A percentile compares a stretch with the other conserved stretches of the same genome.
These are phyloP conservation scores for Turritopsis rubra DNA, from an alignment of 30 jellyfish, hydroid and myxozoan species.

Conservation along the genomic window DNA sequence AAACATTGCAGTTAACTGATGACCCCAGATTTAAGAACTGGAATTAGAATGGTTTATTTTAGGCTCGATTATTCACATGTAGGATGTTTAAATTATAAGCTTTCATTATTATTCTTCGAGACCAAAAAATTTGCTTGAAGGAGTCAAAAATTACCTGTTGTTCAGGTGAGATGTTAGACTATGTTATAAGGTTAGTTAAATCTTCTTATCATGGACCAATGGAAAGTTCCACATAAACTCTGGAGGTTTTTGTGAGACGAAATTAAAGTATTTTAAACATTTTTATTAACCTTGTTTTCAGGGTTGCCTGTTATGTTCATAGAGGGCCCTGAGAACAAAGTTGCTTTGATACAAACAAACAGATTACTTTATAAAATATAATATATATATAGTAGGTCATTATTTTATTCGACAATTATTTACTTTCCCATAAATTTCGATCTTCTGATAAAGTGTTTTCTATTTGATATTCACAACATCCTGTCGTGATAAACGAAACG, in stretches of 20 bases:
- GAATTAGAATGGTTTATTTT: conserved; percentile 48
- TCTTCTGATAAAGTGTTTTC: neutral
- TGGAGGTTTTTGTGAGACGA: conserved; percentile 10
- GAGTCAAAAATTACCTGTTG: neutral
- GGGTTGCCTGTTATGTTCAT: neutral
- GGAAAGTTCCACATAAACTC: too few relatives aligned
- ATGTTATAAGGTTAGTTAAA: too few relatives aligned
- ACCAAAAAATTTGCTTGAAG: too few relatives aligned
- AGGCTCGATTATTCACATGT: neutral
- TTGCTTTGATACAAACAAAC: neutral
- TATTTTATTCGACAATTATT: neutral
- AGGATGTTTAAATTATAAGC: neutral
- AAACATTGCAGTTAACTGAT: too few relatives aligned
- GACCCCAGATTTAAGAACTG: too few relatives aligned
- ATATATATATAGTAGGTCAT: neutral
- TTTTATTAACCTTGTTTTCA: neutral
- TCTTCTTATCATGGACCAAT: too few relatives aligned
- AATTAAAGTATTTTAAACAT: neutral
- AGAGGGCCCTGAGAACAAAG: neutral
- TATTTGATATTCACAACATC: neutral
- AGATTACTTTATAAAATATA: neutral
- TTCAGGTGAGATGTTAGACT: neutral
- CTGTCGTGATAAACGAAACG: neutral
- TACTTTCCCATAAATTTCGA: neutral
- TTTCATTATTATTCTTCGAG: neutral